Conservation (phyloP, 2,113 vertebrate species). For the Xenopus laevis region DNA sequence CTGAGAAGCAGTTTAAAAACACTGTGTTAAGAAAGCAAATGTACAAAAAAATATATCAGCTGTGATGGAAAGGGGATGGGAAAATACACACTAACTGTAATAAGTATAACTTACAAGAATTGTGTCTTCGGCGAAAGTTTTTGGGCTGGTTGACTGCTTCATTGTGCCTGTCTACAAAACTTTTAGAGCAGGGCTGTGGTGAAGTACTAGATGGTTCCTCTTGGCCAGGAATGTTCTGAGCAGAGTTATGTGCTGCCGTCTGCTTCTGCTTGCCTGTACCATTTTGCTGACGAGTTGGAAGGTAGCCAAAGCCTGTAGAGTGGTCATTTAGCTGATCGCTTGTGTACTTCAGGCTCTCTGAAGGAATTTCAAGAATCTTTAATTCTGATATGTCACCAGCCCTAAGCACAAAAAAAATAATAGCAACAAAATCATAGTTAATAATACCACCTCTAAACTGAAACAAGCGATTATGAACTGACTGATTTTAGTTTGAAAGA, state of each 20-base stretch:
- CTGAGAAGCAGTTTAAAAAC: too few relatives aligned
- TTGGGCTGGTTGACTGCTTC: slow-evolving; percentile 79
- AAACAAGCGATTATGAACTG: too few relatives aligned
- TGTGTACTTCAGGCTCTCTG: slow-evolving; percentile 56
- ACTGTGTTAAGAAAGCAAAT: too few relatives aligned
- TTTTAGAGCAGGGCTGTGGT: slow-evolving; percentile 84
- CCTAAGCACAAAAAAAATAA: slow-evolving; percentile 59
- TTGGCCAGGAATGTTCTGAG: slow-evolving; percentile 78
- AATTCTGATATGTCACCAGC: slow-evolving; percentile 95
- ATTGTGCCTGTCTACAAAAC: slow-evolving; percentile 82
- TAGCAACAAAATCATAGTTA: too few relatives aligned
- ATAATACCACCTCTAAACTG: too few relatives aligned
- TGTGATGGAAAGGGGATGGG: too few relatives aligned
- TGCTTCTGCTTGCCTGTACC: slow-evolving; percentile 67
- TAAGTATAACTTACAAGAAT: slow-evolving; percentile 81
- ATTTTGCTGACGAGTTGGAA: slow-evolving; percentile 63
- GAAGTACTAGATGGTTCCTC: slow-evolving; percentile 66
- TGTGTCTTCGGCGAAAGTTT: slow-evolving; percentile 87
- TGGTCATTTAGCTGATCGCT: slow-evolving; percentile 45
- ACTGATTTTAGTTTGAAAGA: too few relatives aligned
- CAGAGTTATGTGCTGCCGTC: slow-evolving; percentile 61
- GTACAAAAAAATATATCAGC: too few relatives aligned
- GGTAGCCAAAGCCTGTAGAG: slow-evolving; percentile 52
- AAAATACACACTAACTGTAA: too few relatives aligned
- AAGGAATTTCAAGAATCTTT: slow-evolving; percentile 86